Evolutionary conservation across 2,797 vertebrate species (phyloP).

Genomic region (Dromococcyx pavoninus): DNA sequence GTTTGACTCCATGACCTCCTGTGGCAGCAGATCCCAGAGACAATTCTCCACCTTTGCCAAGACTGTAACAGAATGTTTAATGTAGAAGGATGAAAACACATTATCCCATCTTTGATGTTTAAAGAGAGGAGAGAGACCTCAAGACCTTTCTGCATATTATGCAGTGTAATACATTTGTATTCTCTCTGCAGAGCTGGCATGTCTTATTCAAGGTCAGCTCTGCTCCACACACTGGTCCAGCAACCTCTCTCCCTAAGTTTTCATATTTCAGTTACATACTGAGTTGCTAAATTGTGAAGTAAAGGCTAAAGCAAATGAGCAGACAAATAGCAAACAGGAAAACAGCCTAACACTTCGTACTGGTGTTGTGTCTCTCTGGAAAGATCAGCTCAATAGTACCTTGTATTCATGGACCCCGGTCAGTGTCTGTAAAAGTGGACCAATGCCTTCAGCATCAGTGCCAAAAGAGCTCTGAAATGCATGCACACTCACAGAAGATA

Average conservation of each 20-base stretch:
- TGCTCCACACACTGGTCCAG: constrained; percentile 1
- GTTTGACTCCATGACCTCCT: constrained; percentile 16
- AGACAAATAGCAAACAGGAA: background rate
- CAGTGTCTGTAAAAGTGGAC: background rate
- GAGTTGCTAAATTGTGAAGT: background rate
- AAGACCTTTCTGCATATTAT: constrained; percentile 56
- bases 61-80: constrained; percentile 45
- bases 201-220: constrained; percentile 52
- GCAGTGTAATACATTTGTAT: constrained; percentile 37
- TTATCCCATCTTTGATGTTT: constrained; percentile 65
- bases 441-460: background rate
- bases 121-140: constrained; percentile 52
- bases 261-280: background rate
- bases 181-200: constrained; percentile 15
- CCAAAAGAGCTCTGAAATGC: background rate
- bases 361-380: background rate
- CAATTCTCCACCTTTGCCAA: constrained; percentile 36
- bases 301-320: background rate
- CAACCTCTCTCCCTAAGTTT: background rate
- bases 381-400: background rate
- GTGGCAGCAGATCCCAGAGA: constrained; percentile 26
- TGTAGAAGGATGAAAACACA: constrained; percentile 58
- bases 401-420: background rate
- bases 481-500: too few relatives aligned
- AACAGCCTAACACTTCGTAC: accelerated